A percentile compares a stretch with the other conserved stretches of the same genome.
These are phyloP conservation scores for Endotricha flammealis DNA, from an alignment of 2,888 invertebrate species.

Conservation along the genomic window DNA sequence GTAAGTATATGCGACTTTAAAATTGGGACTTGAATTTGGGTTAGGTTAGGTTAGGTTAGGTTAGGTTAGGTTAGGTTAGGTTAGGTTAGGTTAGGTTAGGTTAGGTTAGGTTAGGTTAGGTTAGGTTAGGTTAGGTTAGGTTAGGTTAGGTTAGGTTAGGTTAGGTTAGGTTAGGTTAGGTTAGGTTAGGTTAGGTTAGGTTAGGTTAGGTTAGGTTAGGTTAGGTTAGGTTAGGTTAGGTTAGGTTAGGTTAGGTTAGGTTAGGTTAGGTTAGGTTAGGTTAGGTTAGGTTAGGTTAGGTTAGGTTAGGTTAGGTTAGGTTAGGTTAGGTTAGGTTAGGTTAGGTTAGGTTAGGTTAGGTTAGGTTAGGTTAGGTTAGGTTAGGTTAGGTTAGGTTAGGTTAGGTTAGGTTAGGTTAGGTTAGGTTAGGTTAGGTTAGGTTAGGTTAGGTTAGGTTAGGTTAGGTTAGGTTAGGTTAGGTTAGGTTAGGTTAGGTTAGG, in stretches of 20 bases:
- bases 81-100: slow-evolving; percentile 9
- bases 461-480: slow-evolving; percentile 12
- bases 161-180: slow-evolving; percentile 12
- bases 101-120: slow-evolving; percentile 11
- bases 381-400: slow-evolving; percentile 11
- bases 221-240: slow-evolving; percentile 9
- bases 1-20: too few species aligned
- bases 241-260: slow-evolving; percentile 9
- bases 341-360: slow-evolving; percentile 9
- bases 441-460: slow-evolving; percentile 13
- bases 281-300: slow-evolving; percentile 9
- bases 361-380: slow-evolving; percentile 11
- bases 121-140: slow-evolving; percentile 13
- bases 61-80: slow-evolving; percentile 7
- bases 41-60: slow-evolving; percentile 9
- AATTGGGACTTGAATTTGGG: too few species aligned
- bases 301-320: slow-evolving; percentile 9
- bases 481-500: slow-evolving; percentile 9
- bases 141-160: slow-evolving; percentile 12
- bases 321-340: slow-evolving; percentile 9
- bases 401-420: slow-evolving; percentile 11
- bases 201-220: slow-evolving; percentile 10
- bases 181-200: slow-evolving; percentile 9
- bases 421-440: slow-evolving; percentile 12
- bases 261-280: slow-evolving; percentile 9